Conservation (phyloP, 2,888 invertebrate species). For the Rapana venosa region DNA sequence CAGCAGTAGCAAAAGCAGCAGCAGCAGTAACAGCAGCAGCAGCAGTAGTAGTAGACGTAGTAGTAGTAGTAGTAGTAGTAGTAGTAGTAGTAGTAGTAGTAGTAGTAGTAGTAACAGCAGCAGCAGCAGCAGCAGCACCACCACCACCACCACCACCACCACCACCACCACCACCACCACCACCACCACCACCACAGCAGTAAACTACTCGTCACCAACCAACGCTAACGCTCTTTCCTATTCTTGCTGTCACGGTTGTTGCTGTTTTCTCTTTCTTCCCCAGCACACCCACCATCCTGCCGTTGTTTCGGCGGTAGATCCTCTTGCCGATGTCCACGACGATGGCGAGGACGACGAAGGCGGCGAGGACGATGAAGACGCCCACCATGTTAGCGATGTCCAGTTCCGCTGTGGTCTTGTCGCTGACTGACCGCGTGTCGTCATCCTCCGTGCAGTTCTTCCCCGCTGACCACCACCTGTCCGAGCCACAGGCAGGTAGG, state of each 20-base stretch:
- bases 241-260: not conserved
- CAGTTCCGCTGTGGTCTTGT: constrained; percentile 67
- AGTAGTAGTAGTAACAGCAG: no score
- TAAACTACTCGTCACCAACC: not conserved
- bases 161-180: constrained; percentile 23
- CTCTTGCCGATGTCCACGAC: constrained; percentile 60
- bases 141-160: constrained; percentile 27
- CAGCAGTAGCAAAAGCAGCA: no score
- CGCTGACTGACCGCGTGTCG: constrained; percentile 52
- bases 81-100: no score
- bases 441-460: constrained; percentile 60
- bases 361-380: constrained; percentile 68
- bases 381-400: constrained; percentile 72
- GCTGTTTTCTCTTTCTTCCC: not conserved
- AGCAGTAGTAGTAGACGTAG: no score
- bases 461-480: constrained; percentile 66
- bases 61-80: no score
- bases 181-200: constrained; percentile 2
- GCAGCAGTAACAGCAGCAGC: no score
- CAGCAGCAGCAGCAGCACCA: no score
- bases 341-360: constrained; percentile 60
- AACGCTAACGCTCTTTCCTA: no score
- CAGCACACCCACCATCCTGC: not conserved
- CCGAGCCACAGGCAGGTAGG: not conserved
- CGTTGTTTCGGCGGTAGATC: not conserved